Evolutionary conservation across 2,113 vertebrate species (phyloP).

Genomic region (Passer montanus): DNA sequence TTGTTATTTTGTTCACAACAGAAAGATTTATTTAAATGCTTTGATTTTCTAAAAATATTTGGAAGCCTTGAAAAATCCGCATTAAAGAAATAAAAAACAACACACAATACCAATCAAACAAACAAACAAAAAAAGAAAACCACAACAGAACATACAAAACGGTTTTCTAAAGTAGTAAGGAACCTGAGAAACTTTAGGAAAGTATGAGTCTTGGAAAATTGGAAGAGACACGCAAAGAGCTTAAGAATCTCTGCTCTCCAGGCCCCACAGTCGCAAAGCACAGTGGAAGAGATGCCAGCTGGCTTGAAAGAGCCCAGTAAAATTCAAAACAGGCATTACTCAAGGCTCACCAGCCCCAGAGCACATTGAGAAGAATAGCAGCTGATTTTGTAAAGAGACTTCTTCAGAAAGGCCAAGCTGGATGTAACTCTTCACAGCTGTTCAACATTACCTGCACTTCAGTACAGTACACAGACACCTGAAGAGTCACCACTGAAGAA

Average conservation of each 20-base stretch:
- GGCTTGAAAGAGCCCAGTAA: neutral
- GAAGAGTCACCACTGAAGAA: neutral
- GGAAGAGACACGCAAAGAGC: neutral
- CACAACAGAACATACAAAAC: neutral
- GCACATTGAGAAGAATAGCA: neutral
- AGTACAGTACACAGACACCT: neutral
- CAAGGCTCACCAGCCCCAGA: neutral
- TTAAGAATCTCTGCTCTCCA: neutral
- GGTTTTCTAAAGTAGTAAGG: neutral
- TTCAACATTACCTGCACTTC: neutral
- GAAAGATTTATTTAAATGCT: neutral
- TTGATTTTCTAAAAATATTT: neutral
- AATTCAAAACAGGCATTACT: neutral
- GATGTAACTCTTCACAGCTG: neutral
- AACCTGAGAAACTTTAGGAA: slow-evolving; percentile 20
- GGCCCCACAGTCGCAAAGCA: neutral
- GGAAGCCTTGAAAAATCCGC: neutral
- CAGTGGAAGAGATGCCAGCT: neutral
- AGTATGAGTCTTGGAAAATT: slow-evolving; percentile 17
- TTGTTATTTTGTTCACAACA: neutral
- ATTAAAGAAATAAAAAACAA: neutral
- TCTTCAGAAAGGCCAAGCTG: neutral
- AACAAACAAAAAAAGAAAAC: neutral
- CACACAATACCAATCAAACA: neutral
- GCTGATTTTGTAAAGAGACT: neutral